phyloP scores from a whole-genome alignment of 2,888 invertebrate genomes.

The Lasioglossum morio region DNA sequence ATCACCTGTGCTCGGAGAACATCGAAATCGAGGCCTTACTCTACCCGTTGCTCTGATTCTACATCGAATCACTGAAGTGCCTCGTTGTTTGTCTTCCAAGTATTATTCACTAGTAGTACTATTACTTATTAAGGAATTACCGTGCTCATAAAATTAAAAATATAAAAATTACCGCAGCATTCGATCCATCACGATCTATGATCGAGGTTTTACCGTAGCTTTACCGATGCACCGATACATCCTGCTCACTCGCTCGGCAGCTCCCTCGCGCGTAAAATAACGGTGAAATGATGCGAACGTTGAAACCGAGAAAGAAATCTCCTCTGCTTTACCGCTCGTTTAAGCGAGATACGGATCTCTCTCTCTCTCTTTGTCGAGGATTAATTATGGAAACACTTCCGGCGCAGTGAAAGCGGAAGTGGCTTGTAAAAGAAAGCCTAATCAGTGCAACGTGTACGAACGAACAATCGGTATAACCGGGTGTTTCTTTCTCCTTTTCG shows the following conservation, averaged over 20 bases:
- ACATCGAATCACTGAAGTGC: not conserved
- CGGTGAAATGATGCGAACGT: conserved; percentile 39
- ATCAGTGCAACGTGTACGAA: conserved; percentile 32
- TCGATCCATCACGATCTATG: not conserved
- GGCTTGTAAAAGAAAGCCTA: conserved; percentile 57
- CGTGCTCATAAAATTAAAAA: not conserved
- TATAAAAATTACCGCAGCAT: not conserved
- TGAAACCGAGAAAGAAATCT: conserved; percentile 49
- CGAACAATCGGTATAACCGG: conserved; percentile 42
- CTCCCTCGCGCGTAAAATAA: conserved; percentile 6
- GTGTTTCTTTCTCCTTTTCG: conserved; percentile 18
- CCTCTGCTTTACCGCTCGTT: conserved; percentile 48
- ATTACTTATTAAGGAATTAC: not conserved
- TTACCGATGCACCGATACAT: not conserved
- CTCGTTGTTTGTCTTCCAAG: not conserved
- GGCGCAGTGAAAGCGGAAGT: conserved; percentile 71
- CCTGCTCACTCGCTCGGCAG: not conserved
- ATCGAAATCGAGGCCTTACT: not conserved
- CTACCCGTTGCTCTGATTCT: not conserved
- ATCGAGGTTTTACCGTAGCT: not conserved
- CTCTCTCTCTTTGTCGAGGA: conserved; percentile 28
- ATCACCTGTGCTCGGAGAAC: not conserved
- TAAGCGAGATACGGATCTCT: conserved; percentile 56
- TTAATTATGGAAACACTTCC: conserved; percentile 70
- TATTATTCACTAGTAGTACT: too few species aligned